phyloP scores from a whole-genome alignment of 2,797 vertebrate genomes.

The Platalea minor region DNA sequence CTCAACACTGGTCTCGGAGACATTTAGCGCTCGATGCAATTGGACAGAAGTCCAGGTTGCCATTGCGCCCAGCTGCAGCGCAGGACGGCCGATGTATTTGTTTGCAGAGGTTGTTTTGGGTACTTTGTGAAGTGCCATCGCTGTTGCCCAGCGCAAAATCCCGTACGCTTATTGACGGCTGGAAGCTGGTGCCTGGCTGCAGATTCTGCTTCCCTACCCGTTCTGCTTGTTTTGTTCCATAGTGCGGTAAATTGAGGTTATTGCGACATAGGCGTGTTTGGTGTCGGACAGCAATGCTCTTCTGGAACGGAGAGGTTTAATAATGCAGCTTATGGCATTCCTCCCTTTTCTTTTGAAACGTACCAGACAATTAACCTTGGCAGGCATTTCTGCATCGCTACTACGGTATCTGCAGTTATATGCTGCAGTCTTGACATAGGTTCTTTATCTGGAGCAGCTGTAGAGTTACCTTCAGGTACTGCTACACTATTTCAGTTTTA shows the following conservation, averaged over 20 bases:
- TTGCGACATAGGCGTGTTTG: background rate
- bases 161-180: accelerated
- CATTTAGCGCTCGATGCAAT: accelerated
- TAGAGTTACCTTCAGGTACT: background rate
- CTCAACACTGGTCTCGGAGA: accelerated
- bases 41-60: background rate
- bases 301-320: background rate
- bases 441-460: background rate
- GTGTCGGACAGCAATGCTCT: background rate
- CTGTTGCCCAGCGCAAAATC: background rate
- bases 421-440: background rate
- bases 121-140: background rate
- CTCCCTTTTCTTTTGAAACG: background rate
- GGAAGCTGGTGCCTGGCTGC: background rate
- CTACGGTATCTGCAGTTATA: background rate
- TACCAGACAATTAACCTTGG: background rate
- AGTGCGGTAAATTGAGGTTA: accelerated
- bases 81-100: accelerated
- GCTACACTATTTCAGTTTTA: background rate
- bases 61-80: accelerated
- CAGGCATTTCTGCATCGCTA: background rate
- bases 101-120: background rate
- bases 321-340: background rate
- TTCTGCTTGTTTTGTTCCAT: background rate
- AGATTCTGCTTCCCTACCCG: background rate